phyloP scores from a whole-genome alignment of 2,113 vertebrate genomes.

The Melanocharis versteri region DNA sequence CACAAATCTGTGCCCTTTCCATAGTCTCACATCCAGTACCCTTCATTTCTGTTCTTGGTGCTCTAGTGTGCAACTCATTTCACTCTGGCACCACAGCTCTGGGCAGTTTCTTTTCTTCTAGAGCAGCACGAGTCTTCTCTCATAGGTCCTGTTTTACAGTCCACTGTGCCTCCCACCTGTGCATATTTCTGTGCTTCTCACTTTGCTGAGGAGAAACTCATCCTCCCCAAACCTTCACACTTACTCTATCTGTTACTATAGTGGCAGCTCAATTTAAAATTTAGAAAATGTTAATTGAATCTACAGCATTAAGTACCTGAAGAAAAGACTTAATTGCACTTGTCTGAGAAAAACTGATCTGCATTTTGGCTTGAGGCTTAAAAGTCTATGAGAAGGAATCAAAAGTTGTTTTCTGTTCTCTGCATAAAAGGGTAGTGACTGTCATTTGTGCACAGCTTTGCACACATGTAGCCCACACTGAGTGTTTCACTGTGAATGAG shows the following conservation, averaged over 20 bases:
- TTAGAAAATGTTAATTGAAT: neutral
- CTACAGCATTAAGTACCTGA: neutral
- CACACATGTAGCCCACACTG: neutral
- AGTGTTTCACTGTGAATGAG: neutral
- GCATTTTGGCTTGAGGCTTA: neutral
- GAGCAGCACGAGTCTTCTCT: accelerated
- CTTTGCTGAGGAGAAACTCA: neutral
- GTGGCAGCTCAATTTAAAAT: neutral
- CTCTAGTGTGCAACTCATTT: neutral
- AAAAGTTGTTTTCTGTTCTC: neutral
- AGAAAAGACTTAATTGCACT: neutral
- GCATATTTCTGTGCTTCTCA: neutral
- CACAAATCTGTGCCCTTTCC: neutral
- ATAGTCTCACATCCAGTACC: neutral
- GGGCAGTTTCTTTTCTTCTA: neutral
- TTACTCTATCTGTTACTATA: neutral
- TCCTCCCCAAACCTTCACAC: neutral
- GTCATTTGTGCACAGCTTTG: neutral
- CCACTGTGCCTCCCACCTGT: neutral
- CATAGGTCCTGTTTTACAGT: neutral
- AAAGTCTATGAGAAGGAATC: neutral
- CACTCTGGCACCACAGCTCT: neutral
- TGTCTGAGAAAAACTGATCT: neutral
- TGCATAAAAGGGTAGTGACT: neutral
- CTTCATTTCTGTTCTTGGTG: neutral